Conservation (phyloP, 2,888 invertebrate genomes). For the Drosophila meridionalis region DNA sequence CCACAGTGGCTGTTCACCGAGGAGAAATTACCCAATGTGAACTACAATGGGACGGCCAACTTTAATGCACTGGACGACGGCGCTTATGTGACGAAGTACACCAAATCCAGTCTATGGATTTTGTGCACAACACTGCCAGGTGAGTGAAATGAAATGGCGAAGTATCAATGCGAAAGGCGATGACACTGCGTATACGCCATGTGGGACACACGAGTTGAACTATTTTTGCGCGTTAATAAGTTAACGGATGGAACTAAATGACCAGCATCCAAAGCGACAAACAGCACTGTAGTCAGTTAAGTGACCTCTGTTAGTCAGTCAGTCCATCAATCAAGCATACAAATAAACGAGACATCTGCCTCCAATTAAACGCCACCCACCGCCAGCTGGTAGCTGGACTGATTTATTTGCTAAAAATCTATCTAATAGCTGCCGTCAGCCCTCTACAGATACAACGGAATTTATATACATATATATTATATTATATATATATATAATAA, state of each 20-base stretch:
- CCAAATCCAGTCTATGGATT: constrained; percentile 85
- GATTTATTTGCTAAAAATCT: constrained; percentile 35
- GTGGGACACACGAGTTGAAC: not conserved
- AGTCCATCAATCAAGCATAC: constrained; percentile 28
- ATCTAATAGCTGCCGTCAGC: not conserved
- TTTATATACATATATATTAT: too few species aligned
- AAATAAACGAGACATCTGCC: constrained; percentile 27
- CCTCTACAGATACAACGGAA: not conserved
- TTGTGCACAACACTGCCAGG: constrained; percentile 84
- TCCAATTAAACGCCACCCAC: not conserved
- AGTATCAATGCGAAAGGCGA: constrained; percentile 24
- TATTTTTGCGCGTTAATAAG: constrained; percentile 2
- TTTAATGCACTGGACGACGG: constrained; percentile 84
- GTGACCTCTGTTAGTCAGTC: constrained; percentile 11
- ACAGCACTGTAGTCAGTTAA: constrained; percentile 25
- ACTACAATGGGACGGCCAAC: constrained; percentile 90
- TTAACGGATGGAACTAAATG: constrained; percentile 1
- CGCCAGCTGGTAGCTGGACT: constrained; percentile 16
- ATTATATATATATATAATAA: too few species aligned
- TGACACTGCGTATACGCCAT: constrained; percentile 40
- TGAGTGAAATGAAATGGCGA: constrained; percentile 51
- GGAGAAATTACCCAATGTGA: constrained; percentile 92
- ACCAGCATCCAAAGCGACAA: not conserved
- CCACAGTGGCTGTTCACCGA: constrained; percentile 94
- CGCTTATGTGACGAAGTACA: constrained; percentile 84